Evolutionary conservation across 2,797 vertebrate species (phyloP).

Genomic region (Nyctalus aviator): DNA sequence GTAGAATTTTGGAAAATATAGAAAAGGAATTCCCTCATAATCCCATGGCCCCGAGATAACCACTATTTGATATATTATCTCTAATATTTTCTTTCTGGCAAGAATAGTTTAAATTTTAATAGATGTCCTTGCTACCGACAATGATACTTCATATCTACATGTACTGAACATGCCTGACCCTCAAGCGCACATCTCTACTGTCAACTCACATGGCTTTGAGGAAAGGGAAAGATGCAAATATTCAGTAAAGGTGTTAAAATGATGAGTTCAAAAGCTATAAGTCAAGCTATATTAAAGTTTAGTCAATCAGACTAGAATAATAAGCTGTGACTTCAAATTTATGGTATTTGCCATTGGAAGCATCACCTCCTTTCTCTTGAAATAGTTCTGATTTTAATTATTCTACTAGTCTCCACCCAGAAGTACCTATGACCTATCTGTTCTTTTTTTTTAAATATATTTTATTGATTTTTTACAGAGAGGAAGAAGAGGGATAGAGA

Average conservation of each 20-base stretch:
- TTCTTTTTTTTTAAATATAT: not conserved
- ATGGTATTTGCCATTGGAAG: not conserved
- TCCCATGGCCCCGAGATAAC: not conserved
- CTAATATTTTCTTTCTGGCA: not conserved
- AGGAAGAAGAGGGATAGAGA: no score
- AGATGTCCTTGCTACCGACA: not conserved
- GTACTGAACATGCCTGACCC: not conserved
- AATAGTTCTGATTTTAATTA: constrained; percentile 39
- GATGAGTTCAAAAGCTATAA: constrained; percentile 27
- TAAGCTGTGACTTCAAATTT: constrained; percentile 19
- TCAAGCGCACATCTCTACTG: not conserved
- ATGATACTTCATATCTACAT: not conserved
- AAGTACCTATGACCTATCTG: not conserved
- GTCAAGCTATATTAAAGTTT: constrained; percentile 29
- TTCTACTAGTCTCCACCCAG: not conserved
- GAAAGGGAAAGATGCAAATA: constrained; percentile 10
- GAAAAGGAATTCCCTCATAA: constrained; percentile 25
- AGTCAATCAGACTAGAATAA: not conserved
- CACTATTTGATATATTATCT: constrained; percentile 16
- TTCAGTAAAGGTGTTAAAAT: constrained; percentile 38
- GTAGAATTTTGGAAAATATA: constrained; percentile 23
- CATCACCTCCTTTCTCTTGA: not conserved
- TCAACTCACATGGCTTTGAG: constrained; percentile 42
- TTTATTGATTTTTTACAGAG: no score
- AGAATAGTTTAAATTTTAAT: constrained; percentile 16